Evolutionary conservation across 2,888 invertebrate genomes (phyloP), one percentile per base, ranked within the genome.

Genomic region (Diaprepes abbreviatus): DNA sequence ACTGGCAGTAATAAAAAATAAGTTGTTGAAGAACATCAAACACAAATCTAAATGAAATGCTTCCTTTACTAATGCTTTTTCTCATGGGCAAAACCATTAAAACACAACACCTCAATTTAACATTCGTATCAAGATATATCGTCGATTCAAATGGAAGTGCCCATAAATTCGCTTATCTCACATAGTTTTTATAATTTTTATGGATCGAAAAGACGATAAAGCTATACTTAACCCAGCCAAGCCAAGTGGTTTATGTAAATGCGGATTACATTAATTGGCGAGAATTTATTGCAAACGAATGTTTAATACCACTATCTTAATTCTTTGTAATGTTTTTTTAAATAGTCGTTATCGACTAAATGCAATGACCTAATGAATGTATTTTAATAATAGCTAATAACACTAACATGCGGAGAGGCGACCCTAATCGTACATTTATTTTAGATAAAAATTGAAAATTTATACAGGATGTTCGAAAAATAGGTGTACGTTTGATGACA

Each of bases 111-210:
- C 21, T 45, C 45, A 24, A 24, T 45, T 45, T 45, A 24, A 4
- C 10, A 45, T 45, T 24, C 24, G 21, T 24, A 45, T 45, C 45
- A 45, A 45, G 24, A 45, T 45, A 45, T 12, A 45, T 45, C 24
- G 45, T 24, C 45, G 24, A 45, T 45, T 45, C 45, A 24, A 45
- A 45, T 45, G 45, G 45, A 24, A 4, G 12, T 6, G 45, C 6
- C 24, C 45, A 24, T 45, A 45, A 45, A 45, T 45, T 45, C 2
- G 3, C 45, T 24, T 12, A 45, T 45, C 45, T 45, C 45, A 45
- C 45, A 45, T 45, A 24, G 4, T 45, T 45, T 45, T 45, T 24
- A 45, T 45, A 45, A 45, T 45, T 45, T 45, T 45, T 45, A 45
- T 45, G 45, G 45, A 45, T 45, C 5, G n/a, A 3, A 12, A 12